Evolutionary conservation across 1,140 invertebrate genomes (phyloP).

Genomic region (Batillaria attramentaria): DNA sequence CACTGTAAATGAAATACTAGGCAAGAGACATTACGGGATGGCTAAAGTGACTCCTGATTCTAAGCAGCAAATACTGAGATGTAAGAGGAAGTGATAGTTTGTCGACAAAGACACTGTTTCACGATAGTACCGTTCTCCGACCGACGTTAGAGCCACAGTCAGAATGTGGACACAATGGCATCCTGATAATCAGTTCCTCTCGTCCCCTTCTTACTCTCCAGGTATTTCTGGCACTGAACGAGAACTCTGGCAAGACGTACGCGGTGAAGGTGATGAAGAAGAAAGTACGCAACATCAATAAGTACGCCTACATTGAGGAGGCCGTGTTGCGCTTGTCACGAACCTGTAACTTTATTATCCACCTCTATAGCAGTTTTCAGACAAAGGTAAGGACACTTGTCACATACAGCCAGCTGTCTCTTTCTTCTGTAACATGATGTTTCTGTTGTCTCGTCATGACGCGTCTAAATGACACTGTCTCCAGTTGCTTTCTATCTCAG

Average conservation of each 20-base stretch:
- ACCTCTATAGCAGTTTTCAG: constrained; percentile 29
- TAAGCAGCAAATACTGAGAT: not conserved
- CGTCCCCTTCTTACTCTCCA: not conserved
- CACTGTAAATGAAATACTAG: too few species aligned
- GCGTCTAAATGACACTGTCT: too few species aligned
- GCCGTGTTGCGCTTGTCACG: constrained; percentile 1
- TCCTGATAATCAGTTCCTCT: too few species aligned
- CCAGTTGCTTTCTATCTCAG: too few species aligned
- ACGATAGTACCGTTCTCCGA: not conserved
- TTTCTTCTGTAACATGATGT: too few species aligned
- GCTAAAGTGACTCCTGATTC: too few species aligned
- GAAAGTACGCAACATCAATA: constrained; percentile 24
- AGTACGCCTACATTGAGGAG: constrained; percentile 28
- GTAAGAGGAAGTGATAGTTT: not conserved
- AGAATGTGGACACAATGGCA: too few species aligned
- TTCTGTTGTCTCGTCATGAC: too few species aligned
- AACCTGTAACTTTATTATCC: constrained; percentile 22
- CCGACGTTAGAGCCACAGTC: not conserved
- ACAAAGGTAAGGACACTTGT: constrained; percentile 15
- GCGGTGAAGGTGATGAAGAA: constrained; percentile 24
- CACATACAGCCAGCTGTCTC: too few species aligned
- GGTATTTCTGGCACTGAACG: constrained; percentile 22
- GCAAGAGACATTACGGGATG: too few species aligned
- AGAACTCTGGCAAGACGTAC: not conserved
- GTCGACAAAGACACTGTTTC: not conserved